Evolutionary conservation across 2,113 vertebrate species (phyloP), one percentile per base, ranked within the genome.

Genomic region (Leucopsar rothschildi): DNA sequence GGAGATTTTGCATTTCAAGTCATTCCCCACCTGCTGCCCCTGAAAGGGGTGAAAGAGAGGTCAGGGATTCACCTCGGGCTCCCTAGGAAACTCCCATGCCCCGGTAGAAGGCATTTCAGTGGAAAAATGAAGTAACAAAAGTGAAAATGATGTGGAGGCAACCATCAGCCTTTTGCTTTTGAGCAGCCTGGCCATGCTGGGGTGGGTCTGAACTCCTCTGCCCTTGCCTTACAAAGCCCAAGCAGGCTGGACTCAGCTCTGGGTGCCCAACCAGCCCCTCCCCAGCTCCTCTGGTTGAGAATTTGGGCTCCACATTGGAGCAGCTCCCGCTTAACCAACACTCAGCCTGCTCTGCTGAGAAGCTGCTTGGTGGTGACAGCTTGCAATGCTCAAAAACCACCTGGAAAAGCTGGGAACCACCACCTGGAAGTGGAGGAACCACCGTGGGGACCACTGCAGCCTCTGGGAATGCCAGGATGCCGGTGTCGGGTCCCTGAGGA

Each of bases 391-490:
- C 39, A 16, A 23, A 17, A 52, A 53, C 3, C 64, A 47, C 11
- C 37, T 25, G 35, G 42, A 77, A 33, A 89, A 76, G 16, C 24
- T 71, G 85, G 27, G 33, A 85, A 29, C 8, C 57, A 9, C 22
- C 73, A 37, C 28, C 52, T 13, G 33, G 35, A 39, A 35, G 42
- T 25, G 40, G 10, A 8, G 7, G 40, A 59, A 50, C 15, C 40
- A 33, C 69, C 1, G 0, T 1, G 47, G 15, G 27, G 5, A 37
- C 1, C 5, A 3, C 15, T 33, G 57, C 31, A 47, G 22, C 49
- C 14, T 1, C 17, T 0, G 7, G 31, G 66, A 65, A 13, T 5
- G 4, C n/a, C 4, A 3, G 1, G 10, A n/a, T 3, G 0, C 0
- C 0, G 3, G 8, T 3, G 3, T 9, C 0, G 0, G 15, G 17